Conservation (phyloP, 2,113 vertebrate genomes). For the Pachyramphus minor region DNA sequence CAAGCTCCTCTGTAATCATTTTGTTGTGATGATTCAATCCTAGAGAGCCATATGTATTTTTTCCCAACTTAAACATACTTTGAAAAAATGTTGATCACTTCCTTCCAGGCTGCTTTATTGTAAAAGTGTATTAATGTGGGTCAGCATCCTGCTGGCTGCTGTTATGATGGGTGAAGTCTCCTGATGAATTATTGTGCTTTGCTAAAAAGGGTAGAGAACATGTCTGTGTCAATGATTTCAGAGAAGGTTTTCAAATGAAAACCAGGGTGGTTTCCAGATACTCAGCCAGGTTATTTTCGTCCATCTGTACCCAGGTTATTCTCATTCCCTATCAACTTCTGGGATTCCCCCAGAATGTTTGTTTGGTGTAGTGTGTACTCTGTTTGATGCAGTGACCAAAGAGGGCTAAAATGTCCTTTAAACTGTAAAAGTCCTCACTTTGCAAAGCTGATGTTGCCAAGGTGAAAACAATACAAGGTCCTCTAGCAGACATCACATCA, state of each 20-base stretch:
- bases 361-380: too few species aligned
- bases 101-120: neutral
- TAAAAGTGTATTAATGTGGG: neutral
- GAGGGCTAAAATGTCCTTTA: neutral
- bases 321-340: neutral
- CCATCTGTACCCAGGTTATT: neutral
- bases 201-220: neutral
- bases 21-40: neutral
- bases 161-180: neutral
- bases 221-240: neutral
- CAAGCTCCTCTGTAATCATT: neutral
- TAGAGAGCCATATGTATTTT: accelerated
- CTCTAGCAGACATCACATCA: neutral
- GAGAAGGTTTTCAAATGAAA: neutral
- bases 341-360: neutral
- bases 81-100: neutral
- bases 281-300: neutral
- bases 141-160: neutral
- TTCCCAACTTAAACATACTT: neutral
- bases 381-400: accelerated
- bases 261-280: neutral
- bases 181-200: neutral
- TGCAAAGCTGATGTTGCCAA: neutral
- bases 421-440: neutral
- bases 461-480: accelerated